phyloP scores from a whole-genome alignment of 2,113 vertebrate species.

The Gambusia affinis region DNA sequence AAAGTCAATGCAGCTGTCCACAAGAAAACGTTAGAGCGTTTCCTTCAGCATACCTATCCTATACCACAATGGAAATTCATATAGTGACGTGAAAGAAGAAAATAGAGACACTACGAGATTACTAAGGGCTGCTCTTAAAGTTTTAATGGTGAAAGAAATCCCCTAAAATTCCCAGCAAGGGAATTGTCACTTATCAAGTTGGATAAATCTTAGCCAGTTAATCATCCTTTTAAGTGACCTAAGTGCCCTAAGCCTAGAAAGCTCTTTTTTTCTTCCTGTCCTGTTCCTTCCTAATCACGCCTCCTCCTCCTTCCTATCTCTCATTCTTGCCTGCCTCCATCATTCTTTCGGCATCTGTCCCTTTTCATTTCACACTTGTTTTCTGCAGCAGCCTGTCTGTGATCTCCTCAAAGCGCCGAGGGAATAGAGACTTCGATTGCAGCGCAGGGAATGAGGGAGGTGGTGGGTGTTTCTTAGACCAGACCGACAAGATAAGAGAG shows the following conservation, averaged over 20 bases:
- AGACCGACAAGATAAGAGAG: constrained; percentile 45
- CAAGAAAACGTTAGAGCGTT: neutral
- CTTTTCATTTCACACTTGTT: constrained; percentile 68
- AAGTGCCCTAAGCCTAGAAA: neutral
- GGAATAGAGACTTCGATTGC: constrained; percentile 54
- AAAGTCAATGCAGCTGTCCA: neutral
- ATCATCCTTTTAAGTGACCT: neutral
- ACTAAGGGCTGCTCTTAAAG: too few species aligned
- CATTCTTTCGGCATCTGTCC: constrained; percentile 46
- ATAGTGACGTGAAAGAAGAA: neutral
- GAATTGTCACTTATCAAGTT: too few species aligned
- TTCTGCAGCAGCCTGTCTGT: constrained; percentile 50
- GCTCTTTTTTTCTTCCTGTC: constrained; percentile 12
- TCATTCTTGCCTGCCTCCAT: constrained; percentile 23
- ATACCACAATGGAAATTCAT: neutral
- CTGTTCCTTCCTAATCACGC: constrained; percentile 11
- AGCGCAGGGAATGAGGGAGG: constrained; percentile 30
- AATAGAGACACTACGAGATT: neutral
- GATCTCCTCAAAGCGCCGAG: constrained; percentile 64
- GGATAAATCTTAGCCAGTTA: too few species aligned
- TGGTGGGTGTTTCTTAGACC: constrained; percentile 22
- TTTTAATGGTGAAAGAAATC: too few species aligned
- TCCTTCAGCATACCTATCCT: neutral
- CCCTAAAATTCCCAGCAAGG: neutral
- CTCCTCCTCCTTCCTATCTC: constrained; percentile 26